Percentiles rank a stretch among this genome's conserved stretches.
Conservation (phyloP, 2,888 invertebrate species). For the Drosophila differens region DNA sequence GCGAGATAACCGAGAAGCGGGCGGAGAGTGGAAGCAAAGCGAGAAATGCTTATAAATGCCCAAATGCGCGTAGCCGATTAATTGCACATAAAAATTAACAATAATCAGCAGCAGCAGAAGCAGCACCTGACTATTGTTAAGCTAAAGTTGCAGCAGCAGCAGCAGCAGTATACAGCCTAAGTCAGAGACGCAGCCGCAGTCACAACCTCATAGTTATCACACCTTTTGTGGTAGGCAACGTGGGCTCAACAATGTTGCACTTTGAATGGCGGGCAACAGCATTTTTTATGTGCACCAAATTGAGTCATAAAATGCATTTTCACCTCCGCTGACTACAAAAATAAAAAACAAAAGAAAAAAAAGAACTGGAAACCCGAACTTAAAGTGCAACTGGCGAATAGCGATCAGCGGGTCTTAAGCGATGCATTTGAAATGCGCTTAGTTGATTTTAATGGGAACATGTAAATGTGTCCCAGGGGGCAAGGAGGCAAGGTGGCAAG, state of each 20-base stretch:
- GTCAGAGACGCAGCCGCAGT: neutral
- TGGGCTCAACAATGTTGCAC: conserved; percentile 72
- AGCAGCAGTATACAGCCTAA: neutral
- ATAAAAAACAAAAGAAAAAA: neutral
- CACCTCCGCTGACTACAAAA: conserved; percentile 44
- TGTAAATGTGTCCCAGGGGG: conserved; percentile 14
- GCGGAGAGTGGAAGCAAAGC: conserved; percentile 23
- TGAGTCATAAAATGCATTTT: conserved; percentile 79
- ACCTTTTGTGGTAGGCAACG: conserved; percentile 45
- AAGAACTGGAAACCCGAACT: conserved; percentile 15
- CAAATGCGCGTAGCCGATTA: conserved; percentile 78
- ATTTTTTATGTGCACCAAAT: conserved; percentile 76
- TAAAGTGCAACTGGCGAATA: conserved; percentile 30
- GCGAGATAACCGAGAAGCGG: neutral
- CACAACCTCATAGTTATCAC: conserved; percentile 52
- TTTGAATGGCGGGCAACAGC: conserved; percentile 62
- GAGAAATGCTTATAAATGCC: conserved; percentile 77
- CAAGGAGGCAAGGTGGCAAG: conserved; percentile 4
- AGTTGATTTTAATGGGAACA: conserved; percentile 42
- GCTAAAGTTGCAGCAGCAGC: conserved; percentile 5
- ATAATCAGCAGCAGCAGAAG: conserved; percentile 56
- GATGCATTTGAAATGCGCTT: conserved; percentile 55
- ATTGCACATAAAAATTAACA: conserved; percentile 80
- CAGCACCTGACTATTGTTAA: conserved; percentile 44
- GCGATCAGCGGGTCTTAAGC: conserved; percentile 39